phyloP scores from a whole-genome alignment of 2,113 vertebrate species.

The Lathamus discolor region DNA sequence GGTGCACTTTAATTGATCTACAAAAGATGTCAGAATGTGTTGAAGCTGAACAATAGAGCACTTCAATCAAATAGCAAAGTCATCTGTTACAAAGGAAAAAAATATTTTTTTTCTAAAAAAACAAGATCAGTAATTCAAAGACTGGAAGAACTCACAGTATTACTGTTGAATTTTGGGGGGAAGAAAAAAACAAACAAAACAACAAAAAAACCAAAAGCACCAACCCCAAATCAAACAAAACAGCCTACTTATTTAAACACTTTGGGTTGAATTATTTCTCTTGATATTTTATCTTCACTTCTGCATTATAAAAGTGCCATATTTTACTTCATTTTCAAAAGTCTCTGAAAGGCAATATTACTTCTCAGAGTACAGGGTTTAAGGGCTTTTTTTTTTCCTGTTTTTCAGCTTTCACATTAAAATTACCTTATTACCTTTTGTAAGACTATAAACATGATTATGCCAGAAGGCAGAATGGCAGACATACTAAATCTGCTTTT shows the following conservation, averaged over 20 bases:
- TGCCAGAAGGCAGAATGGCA: background rate
- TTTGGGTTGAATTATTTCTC: background rate
- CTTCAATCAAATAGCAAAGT: background rate
- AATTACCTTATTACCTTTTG: background rate
- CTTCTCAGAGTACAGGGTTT: background rate
- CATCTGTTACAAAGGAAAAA: background rate
- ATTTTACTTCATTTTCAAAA: background rate
- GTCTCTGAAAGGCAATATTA: background rate
- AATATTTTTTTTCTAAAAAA: background rate
- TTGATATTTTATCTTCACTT: background rate
- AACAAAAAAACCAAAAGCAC: background rate
- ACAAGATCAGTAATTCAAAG: background rate
- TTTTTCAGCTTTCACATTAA: background rate
- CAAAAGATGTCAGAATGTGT: background rate
- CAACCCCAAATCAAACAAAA: background rate
- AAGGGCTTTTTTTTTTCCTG: background rate
- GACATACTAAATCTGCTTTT: background rate
- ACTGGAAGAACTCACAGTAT: background rate
- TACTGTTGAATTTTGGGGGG: background rate
- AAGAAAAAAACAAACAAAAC: background rate
- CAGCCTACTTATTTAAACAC: background rate
- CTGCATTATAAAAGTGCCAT: background rate
- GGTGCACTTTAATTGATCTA: background rate
- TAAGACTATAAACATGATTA: background rate
- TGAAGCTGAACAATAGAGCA: background rate